Evolutionary conservation across 2,888 invertebrate genomes (phyloP), one percentile per base, ranked within the genome.

Genomic region (Cephonodes hylas): DNA sequence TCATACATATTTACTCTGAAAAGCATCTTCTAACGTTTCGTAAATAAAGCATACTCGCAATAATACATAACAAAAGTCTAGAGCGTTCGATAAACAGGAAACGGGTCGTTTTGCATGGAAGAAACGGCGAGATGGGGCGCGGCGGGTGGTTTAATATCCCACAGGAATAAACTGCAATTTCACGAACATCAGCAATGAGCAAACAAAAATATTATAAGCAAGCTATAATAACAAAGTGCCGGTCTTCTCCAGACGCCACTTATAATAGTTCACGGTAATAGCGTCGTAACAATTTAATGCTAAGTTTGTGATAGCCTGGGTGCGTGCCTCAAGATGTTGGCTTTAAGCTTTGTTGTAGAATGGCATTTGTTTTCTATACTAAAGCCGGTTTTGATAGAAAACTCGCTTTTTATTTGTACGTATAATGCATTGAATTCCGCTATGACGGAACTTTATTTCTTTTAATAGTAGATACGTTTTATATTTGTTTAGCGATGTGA

Each of bases 121-220:
- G 70, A 76, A 79, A 77, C 73, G 75, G 71, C 70, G 74, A 76
- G 64, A 70, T 67, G 73, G 71, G 78, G 80, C 80, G 73, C 84
- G 76, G 77, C 83, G 84, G 83, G 83, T 77, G 81, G 81, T 74
- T 83, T 85, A 88, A 88, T 89, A 86, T 90, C 89, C 89, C 89
- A 66, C 64, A 86, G 89, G 90, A 88, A 81, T 79, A 81, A 69
- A 81, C 76, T 81, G 88, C 90, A 88, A 89, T 90, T 90, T 89
- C 84, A 80, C 77, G 71, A 80, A 76, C 77, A 87, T 84, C 79
- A 81, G 77, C 75, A 79, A 73, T 76, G 81, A 76, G 75, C 77
- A 83, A 78, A 84, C 80, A 81, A 83, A 85, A 85, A 88, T 85
- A 88, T 86, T 88, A 83, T 83, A 80, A 84, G 75, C 75, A 79